Conservation (phyloP, 2,113 vertebrate genomes). For the Oceanodroma tethys region DNA sequence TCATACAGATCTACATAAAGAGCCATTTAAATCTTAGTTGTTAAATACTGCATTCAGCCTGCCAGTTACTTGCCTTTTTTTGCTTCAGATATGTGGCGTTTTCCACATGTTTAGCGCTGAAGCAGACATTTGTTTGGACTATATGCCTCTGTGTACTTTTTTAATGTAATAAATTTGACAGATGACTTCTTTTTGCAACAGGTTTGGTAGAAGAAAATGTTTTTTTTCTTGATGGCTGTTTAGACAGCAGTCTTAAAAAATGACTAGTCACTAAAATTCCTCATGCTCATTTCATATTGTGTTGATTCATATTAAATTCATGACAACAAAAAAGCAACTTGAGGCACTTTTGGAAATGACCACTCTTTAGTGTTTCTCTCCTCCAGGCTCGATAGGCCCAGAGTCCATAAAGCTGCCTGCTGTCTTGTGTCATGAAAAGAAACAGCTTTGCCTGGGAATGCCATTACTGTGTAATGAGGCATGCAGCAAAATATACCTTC, state of each 20-base stretch:
- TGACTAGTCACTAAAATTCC: conserved; percentile 80
- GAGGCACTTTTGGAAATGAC: conserved; percentile 84
- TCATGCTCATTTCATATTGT: conserved; percentile 79
- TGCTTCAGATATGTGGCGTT: conserved; percentile 50
- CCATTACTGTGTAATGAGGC: conserved; percentile 93
- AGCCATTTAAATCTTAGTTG: conserved; percentile 14
- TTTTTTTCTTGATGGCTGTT: conserved; percentile 71
- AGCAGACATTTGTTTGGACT: conserved; percentile 74
- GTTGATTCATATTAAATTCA: conserved; percentile 83
- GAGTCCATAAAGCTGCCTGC: conserved; percentile 87
- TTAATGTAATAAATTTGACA: conserved; percentile 79
- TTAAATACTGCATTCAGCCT: conserved; percentile 19
- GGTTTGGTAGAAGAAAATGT: conserved; percentile 73
- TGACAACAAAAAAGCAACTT: conserved; percentile 81
- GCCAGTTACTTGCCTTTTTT: conserved; percentile 33
- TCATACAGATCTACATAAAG: neutral
- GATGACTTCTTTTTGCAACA: conserved; percentile 79
- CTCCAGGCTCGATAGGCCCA: conserved; percentile 79
- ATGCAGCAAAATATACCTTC: conserved; percentile 90
- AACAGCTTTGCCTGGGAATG: conserved; percentile 87
- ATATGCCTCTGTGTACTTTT: conserved; percentile 69
- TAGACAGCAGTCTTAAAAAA: conserved; percentile 80
- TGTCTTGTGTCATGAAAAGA: conserved; percentile 88
- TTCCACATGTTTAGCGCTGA: conserved; percentile 71
- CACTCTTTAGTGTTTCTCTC: conserved; percentile 77